Evolutionary conservation across 2,888 invertebrate species (phyloP).

Genomic region (Tinea pellionella): DNA sequence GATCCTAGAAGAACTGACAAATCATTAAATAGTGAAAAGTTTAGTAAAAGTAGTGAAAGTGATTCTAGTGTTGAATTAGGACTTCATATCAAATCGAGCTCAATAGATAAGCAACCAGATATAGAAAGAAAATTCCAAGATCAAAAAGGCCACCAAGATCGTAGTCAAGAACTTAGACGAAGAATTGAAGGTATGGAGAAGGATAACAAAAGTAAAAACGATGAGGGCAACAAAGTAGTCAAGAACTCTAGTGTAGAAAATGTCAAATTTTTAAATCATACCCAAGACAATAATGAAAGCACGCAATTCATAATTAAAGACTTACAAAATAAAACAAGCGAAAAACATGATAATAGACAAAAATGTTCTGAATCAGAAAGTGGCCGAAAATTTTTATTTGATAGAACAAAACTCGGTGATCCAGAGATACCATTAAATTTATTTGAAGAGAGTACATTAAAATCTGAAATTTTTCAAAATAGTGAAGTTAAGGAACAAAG

Average conservation of each 20-base stretch:
- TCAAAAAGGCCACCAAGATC: constrained; percentile 28
- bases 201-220: constrained; percentile 13
- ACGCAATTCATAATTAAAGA: background rate
- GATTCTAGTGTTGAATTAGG: constrained; percentile 25
- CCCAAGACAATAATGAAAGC: constrained; percentile 19
- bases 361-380: background rate
- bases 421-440: background rate
- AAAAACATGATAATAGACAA: background rate
- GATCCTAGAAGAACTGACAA: constrained; percentile 33
- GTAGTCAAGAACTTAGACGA: constrained; percentile 34
- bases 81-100: constrained; percentile 6
- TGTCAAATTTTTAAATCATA: constrained; percentile 15
- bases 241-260: constrained; percentile 18
- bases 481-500: background rate
- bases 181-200: constrained; percentile 35
- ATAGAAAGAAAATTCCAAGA: background rate
- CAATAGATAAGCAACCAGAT: background rate
- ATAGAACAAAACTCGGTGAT: background rate
- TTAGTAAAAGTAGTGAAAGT: constrained; percentile 31
- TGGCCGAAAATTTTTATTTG: background rate
- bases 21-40: constrained; percentile 24
- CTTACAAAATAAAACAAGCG: background rate
- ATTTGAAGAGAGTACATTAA: background rate
- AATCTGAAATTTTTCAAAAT: background rate
- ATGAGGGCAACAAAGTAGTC: background rate